Evolutionary conservation across 2,113 vertebrate genomes (phyloP), one percentile per base, ranked within the genome.

Genomic region (Nymphicus hollandicus): DNA sequence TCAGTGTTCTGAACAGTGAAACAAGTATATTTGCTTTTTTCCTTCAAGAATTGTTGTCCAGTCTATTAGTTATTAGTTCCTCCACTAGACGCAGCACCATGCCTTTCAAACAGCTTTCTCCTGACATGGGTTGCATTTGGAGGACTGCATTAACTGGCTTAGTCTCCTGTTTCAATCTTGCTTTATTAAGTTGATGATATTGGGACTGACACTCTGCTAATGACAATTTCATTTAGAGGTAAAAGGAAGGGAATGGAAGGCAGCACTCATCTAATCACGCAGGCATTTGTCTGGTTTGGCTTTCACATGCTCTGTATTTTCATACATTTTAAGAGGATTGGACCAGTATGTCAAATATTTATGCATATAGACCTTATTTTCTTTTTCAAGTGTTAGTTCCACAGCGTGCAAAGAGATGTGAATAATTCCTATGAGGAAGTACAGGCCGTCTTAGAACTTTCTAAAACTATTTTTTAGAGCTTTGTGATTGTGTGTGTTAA

Each of bases 181-280:
- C 83, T 93, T 97, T 96, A 94, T 94, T 92, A 96, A 94, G 86
- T 88, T 96, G 96, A 96, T 93, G 95, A 82, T 97, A 97, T 97
- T 95, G 91, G 77, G 92, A 92, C 81, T 92, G 95, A 96, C 95
- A 94, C 93, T 83, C 88, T 94, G 89, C 88, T 97, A 96, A 97
- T 95, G 91, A 96, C 95, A 95, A 88, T 96, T 97, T 97, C 94
- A 96, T 96, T 97, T 91, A 95, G 91, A 88, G 78, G 92, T 90
- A 92, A 90, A 86, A 84, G 83, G 93, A 93, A 88, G 65, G 92
- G 90, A 91, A 92, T 95, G 87, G 91, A 93, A 94, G 81, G 85
- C 91, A 95, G 86, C 63, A 58, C 79, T 97, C 93, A 80, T 93
- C 91, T 94, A 91, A 95, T 96, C 86, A 92, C 49, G 73, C 64